Evolutionary conservation across 2,888 invertebrate genomes (phyloP), one percentile per base, ranked within the genome.

Genomic region (Brachynemurus nebulosus): DNA sequence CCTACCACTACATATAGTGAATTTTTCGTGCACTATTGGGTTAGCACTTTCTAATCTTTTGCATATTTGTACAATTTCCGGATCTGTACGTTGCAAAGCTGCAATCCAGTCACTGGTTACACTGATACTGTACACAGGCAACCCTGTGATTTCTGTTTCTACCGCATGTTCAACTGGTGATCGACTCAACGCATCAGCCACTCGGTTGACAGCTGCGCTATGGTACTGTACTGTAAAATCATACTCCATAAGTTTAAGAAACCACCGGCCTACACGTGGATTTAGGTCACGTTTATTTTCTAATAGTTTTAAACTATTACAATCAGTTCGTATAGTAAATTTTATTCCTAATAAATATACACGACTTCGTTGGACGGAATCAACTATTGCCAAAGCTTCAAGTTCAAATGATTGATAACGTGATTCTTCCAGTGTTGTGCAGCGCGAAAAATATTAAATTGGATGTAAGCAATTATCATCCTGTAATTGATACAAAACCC

Each of bases 71-170:
- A 8, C 8, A 25, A 25, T n/a, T 25, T 25, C 27, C 12, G 7
- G 8, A 34, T 5, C 7, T 11, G 7, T 14, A 11, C 34, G n/a
- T 14, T 51, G 47, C 40, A 47, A 44, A 0, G 48, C 43, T 3
- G 45, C 41, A 12, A 48, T 45, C 54, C 52, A 53, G 7, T 52
- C 50, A 1, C 45, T 48, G 17, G 44, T 47, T 3, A 51, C 39
- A 2, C 27, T 34, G 12, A 52, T 49, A 2, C 47, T 47, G 37
- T 50, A 21, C 21, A 52, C 25, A 7, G 51, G 49, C 17, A 49
- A 27, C 6, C 50, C 48, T 12, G n/a, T 6, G 7, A 34, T 34
- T 4, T 27, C 37, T 2, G 37, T 41, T 20, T 54, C 48, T 35
- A 44, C n/a, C 4, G 18, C 2, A 25, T 21, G 21, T 21, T 52